These are phyloP conservation scores for Hiodon tergisus DNA, from an alignment of 2,113 vertebrate genomes.

Conservation along the genomic window DNA sequence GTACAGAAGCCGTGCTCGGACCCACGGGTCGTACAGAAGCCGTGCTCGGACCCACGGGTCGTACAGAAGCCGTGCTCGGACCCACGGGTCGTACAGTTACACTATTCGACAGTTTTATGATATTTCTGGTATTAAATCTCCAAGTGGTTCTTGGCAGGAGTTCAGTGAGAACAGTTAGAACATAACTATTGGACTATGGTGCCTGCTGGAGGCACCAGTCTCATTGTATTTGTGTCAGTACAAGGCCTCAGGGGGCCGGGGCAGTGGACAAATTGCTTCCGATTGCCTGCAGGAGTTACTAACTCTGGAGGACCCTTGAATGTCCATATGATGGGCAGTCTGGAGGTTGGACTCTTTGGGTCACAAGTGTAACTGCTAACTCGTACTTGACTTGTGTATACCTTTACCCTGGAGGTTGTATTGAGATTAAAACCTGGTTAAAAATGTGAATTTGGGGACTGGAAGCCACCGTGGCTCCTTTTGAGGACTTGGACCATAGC, in stretches of 20 bases:
- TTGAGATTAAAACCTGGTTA: too few relatives aligned
- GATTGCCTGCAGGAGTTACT: not conserved
- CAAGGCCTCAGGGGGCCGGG: not conserved
- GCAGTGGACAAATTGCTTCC: not conserved
- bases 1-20: too few relatives aligned
- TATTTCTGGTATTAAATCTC: constrained; percentile 48
- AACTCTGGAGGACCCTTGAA: not conserved
- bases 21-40: too few relatives aligned
- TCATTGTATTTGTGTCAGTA: constrained; percentile 13
- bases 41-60: too few relatives aligned
- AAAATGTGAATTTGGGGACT: not conserved
- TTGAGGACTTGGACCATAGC: too few relatives aligned
- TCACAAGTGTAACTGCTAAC: not conserved
- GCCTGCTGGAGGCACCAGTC: constrained; percentile 3
- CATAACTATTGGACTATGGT: constrained; percentile 28
- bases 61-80: too few relatives aligned
- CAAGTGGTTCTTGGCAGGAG: constrained; percentile 46
- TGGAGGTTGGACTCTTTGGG: not conserved
- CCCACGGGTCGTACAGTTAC: constrained; percentile 24
- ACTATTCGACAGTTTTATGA: constrained; percentile 39
- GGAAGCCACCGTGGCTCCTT: too few relatives aligned
- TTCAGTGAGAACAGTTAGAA: constrained; percentile 34
- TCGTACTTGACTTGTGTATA: too few relatives aligned
- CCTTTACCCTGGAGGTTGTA: too few relatives aligned
- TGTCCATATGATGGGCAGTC: not conserved